Evolutionary conservation across 2,888 invertebrate genomes (phyloP).

Genomic region (Troides helena): DNA sequence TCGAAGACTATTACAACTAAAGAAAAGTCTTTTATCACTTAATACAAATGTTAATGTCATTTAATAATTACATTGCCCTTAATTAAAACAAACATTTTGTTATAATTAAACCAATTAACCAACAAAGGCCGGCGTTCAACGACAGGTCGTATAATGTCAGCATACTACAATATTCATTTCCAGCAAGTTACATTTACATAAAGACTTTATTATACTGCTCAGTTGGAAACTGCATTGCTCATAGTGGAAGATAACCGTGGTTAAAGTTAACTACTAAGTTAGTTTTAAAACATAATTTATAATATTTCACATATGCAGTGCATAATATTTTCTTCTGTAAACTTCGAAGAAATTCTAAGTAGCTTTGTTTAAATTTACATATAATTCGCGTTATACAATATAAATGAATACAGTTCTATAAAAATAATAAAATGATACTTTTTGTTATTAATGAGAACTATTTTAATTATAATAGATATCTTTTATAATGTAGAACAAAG

Average conservation of each 20-base stretch:
- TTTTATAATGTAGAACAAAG: no score
- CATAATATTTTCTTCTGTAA: background rate
- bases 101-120: constrained; percentile 2
- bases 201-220: constrained; percentile 28
- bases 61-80: background rate
- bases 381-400: background rate
- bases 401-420: background rate
- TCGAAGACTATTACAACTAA: background rate
- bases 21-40: background rate
- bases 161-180: constrained; percentile 27
- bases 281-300: constrained; percentile 27
- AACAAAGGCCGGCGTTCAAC: constrained; percentile 6
- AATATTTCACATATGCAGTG: constrained; percentile 16
- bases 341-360: background rate
- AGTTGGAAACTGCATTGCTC: constrained; percentile 29
- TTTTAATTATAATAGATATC: no score
- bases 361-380: background rate
- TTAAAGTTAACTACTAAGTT: constrained; percentile 27
- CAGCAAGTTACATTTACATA: constrained; percentile 25
- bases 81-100: constrained; percentile 1
- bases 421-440: background rate
- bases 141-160: constrained; percentile 17
- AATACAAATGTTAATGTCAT: background rate
- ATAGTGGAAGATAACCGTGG: constrained; percentile 24
- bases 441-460: no score